Evolutionary conservation across 2,113 vertebrate genomes (phyloP), one percentile per base, ranked within the genome.

Genomic region (Cettia cetti): DNA sequence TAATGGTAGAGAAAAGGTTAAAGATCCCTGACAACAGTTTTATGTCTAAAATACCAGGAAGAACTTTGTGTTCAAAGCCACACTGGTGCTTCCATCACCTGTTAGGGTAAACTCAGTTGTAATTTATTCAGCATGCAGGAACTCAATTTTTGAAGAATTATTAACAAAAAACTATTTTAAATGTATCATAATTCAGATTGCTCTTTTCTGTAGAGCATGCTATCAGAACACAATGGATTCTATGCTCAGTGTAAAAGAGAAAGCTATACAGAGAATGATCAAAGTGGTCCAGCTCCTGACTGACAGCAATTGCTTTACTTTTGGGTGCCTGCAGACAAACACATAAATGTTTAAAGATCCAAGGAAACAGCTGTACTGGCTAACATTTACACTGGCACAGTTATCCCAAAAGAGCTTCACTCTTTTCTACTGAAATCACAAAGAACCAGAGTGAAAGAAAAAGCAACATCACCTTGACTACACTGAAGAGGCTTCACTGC

Each of bases 231-330:
- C 54, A 80, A 14, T 1, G 4, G 66, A 72, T n/a, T 83, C 8
- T 39, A 33, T 17, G 64, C 28, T 74, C 42, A 64, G 1, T 50
- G 40, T 47, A 47, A 56, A 57, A 23, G 33, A 59, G 49, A 65
- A 79, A 89, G 40, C 35, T 37, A 10, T 8, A 26, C 4, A 4
- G 1, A 44, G 74, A 70, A 44, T 23, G 40, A 68, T 49, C 63
- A 93, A 92, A 72, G 76, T 8, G 52, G 31, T 26, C 68, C 71
- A 39, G 19, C 49, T 87, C 61, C 75, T 78, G 92, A 94, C 39
- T 89, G 78, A 72, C 81, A 94, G 75, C 64, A 96, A 96, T 30
- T 94, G 83, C 75, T 92, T 89, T 37, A 23, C 70, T 94, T 90
- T 76, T 53, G 39, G 66, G 53, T 2, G 20, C 66, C 65, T 65